phyloP scores from a whole-genome alignment of 2,797 vertebrate species.

The Acanthis flammea region DNA sequence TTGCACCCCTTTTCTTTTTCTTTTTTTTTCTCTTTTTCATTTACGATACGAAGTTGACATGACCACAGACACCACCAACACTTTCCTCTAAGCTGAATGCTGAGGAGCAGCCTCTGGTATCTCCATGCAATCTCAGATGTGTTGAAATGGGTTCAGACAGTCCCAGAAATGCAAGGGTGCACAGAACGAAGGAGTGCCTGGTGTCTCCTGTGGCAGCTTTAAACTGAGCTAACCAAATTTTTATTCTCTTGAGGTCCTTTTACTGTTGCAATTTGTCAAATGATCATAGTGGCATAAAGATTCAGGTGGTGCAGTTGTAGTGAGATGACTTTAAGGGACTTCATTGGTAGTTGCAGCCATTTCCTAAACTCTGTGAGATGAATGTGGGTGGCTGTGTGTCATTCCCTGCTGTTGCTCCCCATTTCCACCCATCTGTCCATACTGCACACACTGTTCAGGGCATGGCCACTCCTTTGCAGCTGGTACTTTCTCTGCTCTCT shows the following conservation, averaged over 20 bases:
- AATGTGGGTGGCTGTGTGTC: background rate
- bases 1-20: background rate
- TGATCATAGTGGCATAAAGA: background rate
- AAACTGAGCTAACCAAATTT: background rate
- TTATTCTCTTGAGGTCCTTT: background rate
- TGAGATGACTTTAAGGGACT: background rate
- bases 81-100: background rate
- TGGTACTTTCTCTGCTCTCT: background rate
- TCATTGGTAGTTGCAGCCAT: background rate
- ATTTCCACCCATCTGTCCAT: background rate
- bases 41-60: background rate
- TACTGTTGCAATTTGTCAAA: background rate
- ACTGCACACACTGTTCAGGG: background rate
- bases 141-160: background rate
- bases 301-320: background rate
- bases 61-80: background rate
- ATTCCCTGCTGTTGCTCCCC: background rate
- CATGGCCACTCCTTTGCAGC: fast-evolving
- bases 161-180: background rate
- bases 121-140: background rate
- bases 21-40: background rate
- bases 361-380: background rate
- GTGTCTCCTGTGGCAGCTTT: background rate
- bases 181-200: background rate
- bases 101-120: background rate